Conservation (phyloP, 2,797 vertebrate species). For the Alca torda region DNA sequence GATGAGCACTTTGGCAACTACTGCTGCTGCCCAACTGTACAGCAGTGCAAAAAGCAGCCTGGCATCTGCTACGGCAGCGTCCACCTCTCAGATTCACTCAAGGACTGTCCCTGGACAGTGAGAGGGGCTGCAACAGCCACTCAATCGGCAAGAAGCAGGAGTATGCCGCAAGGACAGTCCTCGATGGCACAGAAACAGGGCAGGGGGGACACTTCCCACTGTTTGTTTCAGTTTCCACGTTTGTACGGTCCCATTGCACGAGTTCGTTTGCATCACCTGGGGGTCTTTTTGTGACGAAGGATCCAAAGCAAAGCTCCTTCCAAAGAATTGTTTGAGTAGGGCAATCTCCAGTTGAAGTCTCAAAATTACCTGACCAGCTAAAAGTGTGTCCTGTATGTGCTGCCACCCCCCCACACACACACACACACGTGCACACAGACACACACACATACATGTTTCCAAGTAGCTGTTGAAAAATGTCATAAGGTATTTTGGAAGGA, state of each 20-base stretch:
- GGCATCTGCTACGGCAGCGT: background rate
- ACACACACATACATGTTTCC: rapidly evolving
- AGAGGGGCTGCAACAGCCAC: background rate
- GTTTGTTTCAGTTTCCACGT: rapidly evolving
- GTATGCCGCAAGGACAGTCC: background rate
- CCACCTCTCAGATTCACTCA: too few relatives aligned
- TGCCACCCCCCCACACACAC: background rate
- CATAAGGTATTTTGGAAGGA: background rate
- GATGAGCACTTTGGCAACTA: background rate
- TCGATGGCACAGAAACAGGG: rapidly evolving
- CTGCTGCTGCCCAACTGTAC: background rate
- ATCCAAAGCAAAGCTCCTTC: background rate
- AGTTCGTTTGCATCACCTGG: background rate
- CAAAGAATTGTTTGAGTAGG: background rate
- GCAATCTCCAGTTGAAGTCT: background rate
- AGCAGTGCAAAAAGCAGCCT: background rate
- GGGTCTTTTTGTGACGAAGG: background rate
- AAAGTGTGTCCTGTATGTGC: background rate
- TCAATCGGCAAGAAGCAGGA: background rate
- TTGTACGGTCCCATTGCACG: rapidly evolving
- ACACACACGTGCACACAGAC: too few relatives aligned
- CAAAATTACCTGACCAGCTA: background rate
- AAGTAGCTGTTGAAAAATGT: background rate
- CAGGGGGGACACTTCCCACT: background rate
- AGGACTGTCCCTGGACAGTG: background rate